Base-by-base conservation (phyloP, 2,797 vertebrate species). In the Euphonia xanthogaster region DNA sequence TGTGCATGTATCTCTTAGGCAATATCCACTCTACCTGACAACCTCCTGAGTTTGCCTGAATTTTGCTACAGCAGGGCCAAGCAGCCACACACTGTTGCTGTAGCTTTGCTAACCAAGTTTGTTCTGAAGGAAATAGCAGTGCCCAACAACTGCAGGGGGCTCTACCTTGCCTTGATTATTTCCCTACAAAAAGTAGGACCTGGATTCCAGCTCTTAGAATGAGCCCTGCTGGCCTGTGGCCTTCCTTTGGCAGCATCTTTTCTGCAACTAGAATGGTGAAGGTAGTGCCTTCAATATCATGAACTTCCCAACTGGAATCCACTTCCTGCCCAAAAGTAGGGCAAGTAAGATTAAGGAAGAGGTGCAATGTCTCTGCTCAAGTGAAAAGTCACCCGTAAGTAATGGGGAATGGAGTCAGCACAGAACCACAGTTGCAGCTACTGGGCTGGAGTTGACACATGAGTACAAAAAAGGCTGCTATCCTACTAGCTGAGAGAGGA, bases 1-100 rank as follows among this genome's bases (percentile, higher is more conserved):
- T 1, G 0, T 14, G 15, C 13, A 5, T 5, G 0, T 10, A 18
- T 17, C 28, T 72, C 31, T n/a, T 10, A 6, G 27, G 9, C 2
- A 4, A 23, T 25, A 80, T 70, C 63, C 35, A 40, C 30, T 76
- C 74, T 19, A 31, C 30, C 18, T 50, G 51, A 45, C 19, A 45
- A 1, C 7, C 51, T 22, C 42, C 30, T 61, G 35, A 13, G 8
- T 45, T 45, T 42, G 5, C 50, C 33, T 54, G 15, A 78, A 45
- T 67, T 81, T 60, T 45, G 35, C n/a, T 53, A 14, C 21, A 62
- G 70, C 28, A 63, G 50, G 23, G 20, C n/a, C 22, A 33, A 86
- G 54, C 42, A 45, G 70, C 40, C n/a, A 31, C 31, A 45, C 25
- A 12, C 5, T 16, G 17, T 18, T 75, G 50, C 50, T 50, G 35